Conservation (phyloP, 2,113 vertebrate species). For the Osmerus mordax region DNA sequence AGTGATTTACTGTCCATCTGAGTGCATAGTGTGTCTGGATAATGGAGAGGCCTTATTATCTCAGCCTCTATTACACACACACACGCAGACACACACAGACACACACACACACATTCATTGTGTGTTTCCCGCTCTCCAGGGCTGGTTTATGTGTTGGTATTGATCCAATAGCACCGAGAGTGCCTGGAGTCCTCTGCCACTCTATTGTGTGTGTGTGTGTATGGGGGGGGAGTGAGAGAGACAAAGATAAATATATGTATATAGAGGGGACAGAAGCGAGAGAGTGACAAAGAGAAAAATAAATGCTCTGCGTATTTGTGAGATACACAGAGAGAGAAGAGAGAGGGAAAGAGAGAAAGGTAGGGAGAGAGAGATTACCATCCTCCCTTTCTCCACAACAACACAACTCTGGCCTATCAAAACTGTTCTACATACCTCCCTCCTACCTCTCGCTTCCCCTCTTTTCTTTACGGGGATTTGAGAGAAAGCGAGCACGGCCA, state of each 20-base stretch:
- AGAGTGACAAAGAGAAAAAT: too few relatives aligned
- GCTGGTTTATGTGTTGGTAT: too few relatives aligned
- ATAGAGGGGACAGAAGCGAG: too few relatives aligned
- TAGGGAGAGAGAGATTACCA: neutral
- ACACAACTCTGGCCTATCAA: too few relatives aligned
- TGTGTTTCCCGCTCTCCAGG: too few relatives aligned
- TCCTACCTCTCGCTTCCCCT: neutral
- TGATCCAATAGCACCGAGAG: too few relatives aligned
- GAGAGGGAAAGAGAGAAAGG: neutral
- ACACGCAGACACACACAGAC: neutral
- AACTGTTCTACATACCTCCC: neutral
- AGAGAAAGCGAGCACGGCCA: neutral
- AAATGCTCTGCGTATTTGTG: neutral
- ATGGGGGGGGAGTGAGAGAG: too few relatives aligned
- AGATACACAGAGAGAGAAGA: neutral
- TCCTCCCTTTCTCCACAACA: neutral
- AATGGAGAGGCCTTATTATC: constrained; percentile 39
- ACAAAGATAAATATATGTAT: too few relatives aligned
- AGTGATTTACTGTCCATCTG: constrained; percentile 33
- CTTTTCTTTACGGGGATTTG: neutral
- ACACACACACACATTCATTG: too few relatives aligned
- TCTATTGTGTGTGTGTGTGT: too few relatives aligned
- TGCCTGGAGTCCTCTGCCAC: too few relatives aligned
- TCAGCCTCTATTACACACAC: constrained; percentile 24
- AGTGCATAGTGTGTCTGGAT: constrained; percentile 15